Evolutionary conservation across 2,888 invertebrate genomes (phyloP), one percentile per base, ranked within the genome.

Genomic region (Meganola albula): DNA sequence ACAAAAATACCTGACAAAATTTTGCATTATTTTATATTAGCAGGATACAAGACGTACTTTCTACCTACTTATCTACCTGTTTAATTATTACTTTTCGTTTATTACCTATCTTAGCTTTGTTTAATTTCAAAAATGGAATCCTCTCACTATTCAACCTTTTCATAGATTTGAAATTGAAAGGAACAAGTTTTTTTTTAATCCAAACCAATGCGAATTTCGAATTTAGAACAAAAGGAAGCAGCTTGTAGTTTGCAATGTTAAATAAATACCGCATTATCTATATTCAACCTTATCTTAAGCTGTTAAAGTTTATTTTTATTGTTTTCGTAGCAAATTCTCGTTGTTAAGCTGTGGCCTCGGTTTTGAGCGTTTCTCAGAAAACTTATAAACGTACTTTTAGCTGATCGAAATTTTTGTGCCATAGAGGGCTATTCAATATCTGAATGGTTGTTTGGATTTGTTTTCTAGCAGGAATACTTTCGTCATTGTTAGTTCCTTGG

Each of bases 151-250:
- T 37, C 34, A 27, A 31, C 29, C 32, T 34, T 50, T 31, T 34
- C 33, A 27, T 11, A 34, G 34, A 20, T 25, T 20, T 2, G 25
- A 27, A 23, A 28, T 32, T 26, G 9, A 26, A 40, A 39, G 35
- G 29, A 27, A 21, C 24, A 33, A 6, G 18, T 12, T 34, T 31
- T 44, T 53, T 53, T 53, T 53, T 33, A 43, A 48, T 48, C 43
- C 46, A 46, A 40, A 31, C 32, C 45, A 50, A 39, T 53, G 53
- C 64, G 65, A 65, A 72, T 63, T 68, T 70, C 57, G 62, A 59
- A 62, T 74, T 63, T 65, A 66, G 66, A 69, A 78, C 74, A 78
- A 76, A 74, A 74, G 65, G 65, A 61, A 53, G 53, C 54, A 48
- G 49, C 47, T 43, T 38, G 37, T 29, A 31, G 12, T 27, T 27